Evolutionary conservation across 2,797 vertebrate genomes (phyloP).

Genomic region (Trichosurus vulpecula): DNA sequence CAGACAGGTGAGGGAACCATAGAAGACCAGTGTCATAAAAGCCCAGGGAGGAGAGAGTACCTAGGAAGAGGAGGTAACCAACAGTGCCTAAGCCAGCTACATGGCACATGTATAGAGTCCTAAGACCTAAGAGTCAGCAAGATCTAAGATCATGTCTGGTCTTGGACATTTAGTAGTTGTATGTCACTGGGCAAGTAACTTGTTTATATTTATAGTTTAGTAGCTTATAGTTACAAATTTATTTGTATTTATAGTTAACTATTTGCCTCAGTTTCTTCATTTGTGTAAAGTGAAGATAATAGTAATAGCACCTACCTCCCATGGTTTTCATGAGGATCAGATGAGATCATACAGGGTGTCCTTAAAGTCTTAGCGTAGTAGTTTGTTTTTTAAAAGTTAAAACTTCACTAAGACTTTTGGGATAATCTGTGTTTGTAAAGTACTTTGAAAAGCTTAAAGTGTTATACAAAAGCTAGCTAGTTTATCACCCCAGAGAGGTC

Average conservation of each 20-base stretch:
- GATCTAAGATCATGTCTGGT: background rate
- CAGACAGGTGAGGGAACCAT: background rate
- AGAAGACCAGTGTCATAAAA: background rate
- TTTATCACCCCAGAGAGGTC: background rate
- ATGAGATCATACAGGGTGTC: background rate
- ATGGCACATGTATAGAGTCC: too few relatives aligned
- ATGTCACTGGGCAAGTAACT: background rate
- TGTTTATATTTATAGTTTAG: background rate
- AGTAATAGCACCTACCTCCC: background rate
- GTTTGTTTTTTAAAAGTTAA: background rate
- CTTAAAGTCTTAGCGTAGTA: background rate
- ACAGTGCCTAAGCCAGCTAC: background rate
- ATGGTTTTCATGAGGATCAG: background rate
- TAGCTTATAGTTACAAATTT: background rate
- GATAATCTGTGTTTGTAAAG: background rate
- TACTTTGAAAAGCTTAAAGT: background rate
- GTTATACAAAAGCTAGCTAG: background rate
- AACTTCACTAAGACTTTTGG: background rate
- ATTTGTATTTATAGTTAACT: too few relatives aligned
- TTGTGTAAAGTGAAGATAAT: background rate
- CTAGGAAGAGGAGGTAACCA: background rate
- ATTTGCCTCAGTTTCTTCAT: background rate
- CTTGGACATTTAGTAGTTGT: background rate
- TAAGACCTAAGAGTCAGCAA: background rate
- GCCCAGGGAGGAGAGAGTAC: background rate